Evolutionary conservation across 2,113 vertebrate species (phyloP).

Genomic region (Isurus oxyrinchus): DNA sequence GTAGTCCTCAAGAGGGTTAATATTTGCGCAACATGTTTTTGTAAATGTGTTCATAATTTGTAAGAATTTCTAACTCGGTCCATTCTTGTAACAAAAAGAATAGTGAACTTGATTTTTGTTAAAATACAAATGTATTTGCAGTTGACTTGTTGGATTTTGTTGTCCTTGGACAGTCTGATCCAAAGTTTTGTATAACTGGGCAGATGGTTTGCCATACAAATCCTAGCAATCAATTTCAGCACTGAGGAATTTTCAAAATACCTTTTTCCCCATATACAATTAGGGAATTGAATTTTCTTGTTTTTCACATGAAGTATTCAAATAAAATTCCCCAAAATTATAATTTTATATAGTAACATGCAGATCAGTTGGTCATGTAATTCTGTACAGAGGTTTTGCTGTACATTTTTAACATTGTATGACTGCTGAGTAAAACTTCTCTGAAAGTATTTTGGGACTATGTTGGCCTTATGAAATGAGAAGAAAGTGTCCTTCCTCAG

Average conservation of each 20-base stretch:
- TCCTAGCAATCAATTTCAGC: neutral
- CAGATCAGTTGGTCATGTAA: neutral
- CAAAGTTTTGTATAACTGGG: slow-evolving; percentile 6
- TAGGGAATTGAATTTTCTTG: neutral
- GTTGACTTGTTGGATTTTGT: slow-evolving; percentile 1
- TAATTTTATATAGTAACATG: neutral
- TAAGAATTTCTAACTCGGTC: neutral
- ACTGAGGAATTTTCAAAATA: neutral
- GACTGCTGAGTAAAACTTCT: neutral
- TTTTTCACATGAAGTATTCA: neutral
- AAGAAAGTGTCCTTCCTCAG: neutral
- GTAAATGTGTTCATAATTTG: slow-evolving; percentile 30
- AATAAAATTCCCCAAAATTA: slow-evolving; percentile 18
- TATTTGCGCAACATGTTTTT: neutral
- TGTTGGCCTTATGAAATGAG: neutral
- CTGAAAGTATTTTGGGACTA: slow-evolving; percentile 9
- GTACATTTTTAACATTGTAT: too few species aligned
- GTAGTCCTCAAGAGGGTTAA: slow-evolving; percentile 33
- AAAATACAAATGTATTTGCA: slow-evolving; percentile 1
- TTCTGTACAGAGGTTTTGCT: neutral
- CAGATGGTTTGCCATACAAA: neutral
- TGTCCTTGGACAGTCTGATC: neutral
- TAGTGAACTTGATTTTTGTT: neutral
- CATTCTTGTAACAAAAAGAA: slow-evolving; percentile 21
- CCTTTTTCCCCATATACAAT: neutral